Evolutionary conservation across 2,888 invertebrate genomes (phyloP).

Genomic region (Hemaris fuciformis): DNA sequence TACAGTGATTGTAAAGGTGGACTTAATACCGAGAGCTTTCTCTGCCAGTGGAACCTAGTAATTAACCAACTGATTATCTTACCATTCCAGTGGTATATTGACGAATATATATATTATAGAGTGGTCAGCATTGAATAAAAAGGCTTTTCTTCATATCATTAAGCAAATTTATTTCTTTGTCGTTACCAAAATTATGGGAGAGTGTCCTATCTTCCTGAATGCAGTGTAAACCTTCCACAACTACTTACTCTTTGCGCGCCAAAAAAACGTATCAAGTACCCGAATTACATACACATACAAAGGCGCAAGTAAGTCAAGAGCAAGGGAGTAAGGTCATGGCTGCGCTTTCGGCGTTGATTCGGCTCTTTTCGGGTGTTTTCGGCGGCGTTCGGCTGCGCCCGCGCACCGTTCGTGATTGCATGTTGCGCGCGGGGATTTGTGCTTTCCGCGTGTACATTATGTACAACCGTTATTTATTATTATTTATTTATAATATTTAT

Average conservation of each 20-base stretch:
- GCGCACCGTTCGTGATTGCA: slow-evolving; percentile 54
- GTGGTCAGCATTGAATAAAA: no score
- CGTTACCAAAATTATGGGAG: background rate
- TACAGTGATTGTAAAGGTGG: no score
- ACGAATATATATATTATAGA: no score
- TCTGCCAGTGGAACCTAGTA: no score
- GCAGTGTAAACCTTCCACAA: background rate
- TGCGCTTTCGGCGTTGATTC: slow-evolving; percentile 55
- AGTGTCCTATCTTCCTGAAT: background rate
- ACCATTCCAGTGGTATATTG: no score
- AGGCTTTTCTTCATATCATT: no score
- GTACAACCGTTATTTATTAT: slow-evolving; percentile 31
- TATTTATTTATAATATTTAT: slow-evolving; percentile 1
- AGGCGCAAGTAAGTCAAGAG: slow-evolving; percentile 54
- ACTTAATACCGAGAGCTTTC: no score
- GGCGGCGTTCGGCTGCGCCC: slow-evolving; percentile 45
- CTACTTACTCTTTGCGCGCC: slow-evolving; percentile 43
- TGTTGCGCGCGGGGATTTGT: slow-evolving; percentile 26
- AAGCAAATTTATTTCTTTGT: no score
- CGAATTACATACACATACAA: slow-evolving; percentile 66
- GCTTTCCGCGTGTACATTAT: slow-evolving; percentile 27
- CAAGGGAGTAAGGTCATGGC: slow-evolving; percentile 72
- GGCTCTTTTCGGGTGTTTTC: slow-evolving; percentile 57
- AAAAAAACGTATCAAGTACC: slow-evolving; percentile 54
- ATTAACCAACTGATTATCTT: no score